Evolutionary conservation across 2,888 invertebrate genomes (phyloP), one percentile per base, ranked within the genome.

Genomic region (Amaurobius ferox): DNA sequence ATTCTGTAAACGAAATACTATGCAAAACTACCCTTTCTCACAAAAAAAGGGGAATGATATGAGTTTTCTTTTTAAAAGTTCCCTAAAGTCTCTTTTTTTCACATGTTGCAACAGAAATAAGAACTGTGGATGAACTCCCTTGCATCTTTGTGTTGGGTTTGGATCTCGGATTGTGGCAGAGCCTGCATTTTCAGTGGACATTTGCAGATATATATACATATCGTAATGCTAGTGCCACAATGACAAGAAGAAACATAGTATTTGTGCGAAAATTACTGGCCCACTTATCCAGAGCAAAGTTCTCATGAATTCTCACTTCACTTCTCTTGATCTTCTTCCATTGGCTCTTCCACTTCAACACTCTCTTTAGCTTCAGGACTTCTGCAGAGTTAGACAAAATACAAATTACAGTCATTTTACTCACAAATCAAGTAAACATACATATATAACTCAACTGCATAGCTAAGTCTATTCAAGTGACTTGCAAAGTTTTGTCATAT

Each of bases 291-390:
- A 79, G 44, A 40, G 48, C 35, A 32, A 30, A 61, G 55, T 32
- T 68, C 23, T 26, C n/a, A 23, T 13, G 3, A 0, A 30, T 68
- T 28, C 23, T 19, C 1, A 26, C 9, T 62, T 87, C 87, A 87
- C 78, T 88, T 86, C 30, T 79, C 87, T 61, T 88, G 83, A 64
- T 89, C 89, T 74, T 89, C 88, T 64, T 89, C 89, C 89, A 89
- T 88, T 30, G 88, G 88, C 72, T 89, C 89, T 62, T 89, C 89
- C 6, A 71, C 72, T 73, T 86, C 79, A 28, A 67, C 68, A 32
- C 67, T 35, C 48, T 87, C 88, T 73, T 87, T 72, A 29, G 67
- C n/a, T 28, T 87, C 79, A 28, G 81, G 74, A 67, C 86, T 83
- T 61, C 81, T 83, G 29, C 23, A 44, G n/a, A n/a, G 2, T n/a